Base-by-base conservation (phyloP, 2,888 invertebrate species). In the Conchocele bisecta region DNA sequence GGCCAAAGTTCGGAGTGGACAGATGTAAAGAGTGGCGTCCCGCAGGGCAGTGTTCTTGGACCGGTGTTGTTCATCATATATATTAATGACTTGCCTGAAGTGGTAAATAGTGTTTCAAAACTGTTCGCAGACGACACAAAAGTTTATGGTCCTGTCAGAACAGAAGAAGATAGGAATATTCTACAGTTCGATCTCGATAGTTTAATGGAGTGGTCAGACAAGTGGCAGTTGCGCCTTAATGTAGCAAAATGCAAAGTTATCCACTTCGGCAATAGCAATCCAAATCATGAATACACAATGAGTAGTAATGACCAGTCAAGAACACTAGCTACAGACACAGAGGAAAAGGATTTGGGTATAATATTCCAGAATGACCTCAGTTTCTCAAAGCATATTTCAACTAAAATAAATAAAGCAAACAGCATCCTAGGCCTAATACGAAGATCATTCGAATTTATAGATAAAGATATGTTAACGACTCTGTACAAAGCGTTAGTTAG, bases 111-210 rank as follows among this genome's bases (percentile, higher is more conserved):
- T 24, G 31, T 9, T n/a, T 24, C 28, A 15, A 57, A 57, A 22
- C 4, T 57, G 9, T 57, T 56, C 17, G 42, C 57, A 15, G 57
- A 57, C 20, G 57, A 57, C 24, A 57, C 57, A 2, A 57, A 57
- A n/a, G n/a, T n/a, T n/a, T n/a, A n/a, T n/a, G n/a, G n/a, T n/a
- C n/a, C n/a, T n/a, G n/a, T 24, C 22, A 5, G 24, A 24, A 3
- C 26, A 6, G 3, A 3, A 9, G 11, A 5, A 13, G 28, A 54
- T 7, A 35, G 2, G 39, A 33, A 9, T 6, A 22, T 2, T 26
- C 26, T 29, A 3, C 5, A 9, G 41, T 20, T 4, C 22, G 41
- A 22, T 41, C 41, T 3, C 17, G 11, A 41, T n/a, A n/a, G n/a
- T n/a, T n/a, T n/a, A n/a, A n/a, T n/a, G n/a, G n/a, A n/a, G n/a